phyloP scores from a whole-genome alignment of 2,113 vertebrate genomes.

The Heliornis fulica region DNA sequence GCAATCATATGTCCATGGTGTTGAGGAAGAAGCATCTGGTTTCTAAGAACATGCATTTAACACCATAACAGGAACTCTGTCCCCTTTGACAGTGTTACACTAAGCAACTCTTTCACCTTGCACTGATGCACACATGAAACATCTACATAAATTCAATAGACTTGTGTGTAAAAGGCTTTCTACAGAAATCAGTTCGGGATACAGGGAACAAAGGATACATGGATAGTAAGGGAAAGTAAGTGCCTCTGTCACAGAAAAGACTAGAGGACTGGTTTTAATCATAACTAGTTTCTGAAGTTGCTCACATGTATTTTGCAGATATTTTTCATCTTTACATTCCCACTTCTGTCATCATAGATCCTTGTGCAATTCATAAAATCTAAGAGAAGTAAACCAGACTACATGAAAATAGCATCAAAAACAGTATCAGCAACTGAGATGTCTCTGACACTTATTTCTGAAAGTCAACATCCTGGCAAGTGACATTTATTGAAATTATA shows the following conservation, averaged over 20 bases:
- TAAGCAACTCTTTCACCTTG: not conserved
- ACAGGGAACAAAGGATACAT: not conserved
- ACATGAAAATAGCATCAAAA: not conserved
- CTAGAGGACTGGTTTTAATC: not conserved
- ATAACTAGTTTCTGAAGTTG: not conserved
- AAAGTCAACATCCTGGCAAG: not conserved
- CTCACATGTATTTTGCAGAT: not conserved
- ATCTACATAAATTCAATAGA: not conserved
- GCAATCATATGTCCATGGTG: accelerated
- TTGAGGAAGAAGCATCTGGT: not conserved
- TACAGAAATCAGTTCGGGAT: not conserved
- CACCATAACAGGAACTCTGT: not conserved
- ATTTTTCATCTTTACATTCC: not conserved
- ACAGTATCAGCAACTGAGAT: not conserved
- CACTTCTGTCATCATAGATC: not conserved
- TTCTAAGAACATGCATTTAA: not conserved
- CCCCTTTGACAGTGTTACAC: not conserved
- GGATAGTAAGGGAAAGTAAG: not conserved
- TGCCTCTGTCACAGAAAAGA: not conserved
- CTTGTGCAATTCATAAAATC: not conserved
- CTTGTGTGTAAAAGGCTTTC: not conserved
- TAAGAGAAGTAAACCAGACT: not conserved
- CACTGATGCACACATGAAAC: not conserved
- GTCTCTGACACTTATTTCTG: not conserved
- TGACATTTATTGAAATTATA: not conserved